Percentiles rank a stretch among this genome's conserved stretches.
phyloP scores from a whole-genome alignment of 2,888 invertebrate genomes.

The Blastobasis lacticolella region DNA sequence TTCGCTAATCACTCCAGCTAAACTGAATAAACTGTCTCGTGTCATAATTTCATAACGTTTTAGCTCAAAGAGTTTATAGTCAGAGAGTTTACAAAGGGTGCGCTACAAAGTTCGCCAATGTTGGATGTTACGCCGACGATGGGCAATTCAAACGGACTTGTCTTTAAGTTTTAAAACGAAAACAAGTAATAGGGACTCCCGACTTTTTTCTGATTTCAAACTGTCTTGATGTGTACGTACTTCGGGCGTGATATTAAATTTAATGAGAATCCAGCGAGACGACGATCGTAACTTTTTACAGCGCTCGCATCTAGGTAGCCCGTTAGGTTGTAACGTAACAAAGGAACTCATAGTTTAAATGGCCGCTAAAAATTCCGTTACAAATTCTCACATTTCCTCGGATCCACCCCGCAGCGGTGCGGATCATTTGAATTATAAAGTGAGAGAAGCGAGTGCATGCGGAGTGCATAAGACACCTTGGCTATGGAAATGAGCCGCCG shows the following conservation, averaged over 20 bases:
- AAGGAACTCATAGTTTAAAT: slow-evolving; percentile 11
- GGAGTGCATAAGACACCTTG: slow-evolving; percentile 60
- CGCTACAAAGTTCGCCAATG: slow-evolving; percentile 32
- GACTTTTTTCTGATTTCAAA: too few relatives aligned
- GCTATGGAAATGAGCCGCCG: slow-evolving; percentile 57
- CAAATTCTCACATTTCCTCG: slow-evolving; percentile 66
- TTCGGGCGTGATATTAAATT: not conserved
- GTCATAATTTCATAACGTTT: slow-evolving; percentile 24
- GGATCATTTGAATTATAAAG: slow-evolving; percentile 71
- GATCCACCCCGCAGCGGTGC: slow-evolving; percentile 43
- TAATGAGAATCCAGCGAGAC: not conserved
- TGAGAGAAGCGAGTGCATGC: slow-evolving; percentile 62
- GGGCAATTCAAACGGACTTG: slow-evolving; percentile 24
- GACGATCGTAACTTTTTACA: not conserved
- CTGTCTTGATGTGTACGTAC: too few relatives aligned
- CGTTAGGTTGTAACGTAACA: slow-evolving; percentile 7
- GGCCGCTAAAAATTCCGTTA: slow-evolving; percentile 55
- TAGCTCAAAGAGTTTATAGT: slow-evolving; percentile 33
- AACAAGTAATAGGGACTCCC: too few relatives aligned
- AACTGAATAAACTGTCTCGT: slow-evolving; percentile 15
- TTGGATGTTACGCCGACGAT: slow-evolving; percentile 27
- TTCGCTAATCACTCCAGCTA: not conserved
- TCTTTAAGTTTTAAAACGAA: slow-evolving; percentile 12
- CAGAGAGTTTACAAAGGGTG: slow-evolving; percentile 35
- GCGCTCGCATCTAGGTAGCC: slow-evolving; percentile 1